Conservation (phyloP, 2,888 invertebrate genomes). For the Drosophila sordidula region DNA sequence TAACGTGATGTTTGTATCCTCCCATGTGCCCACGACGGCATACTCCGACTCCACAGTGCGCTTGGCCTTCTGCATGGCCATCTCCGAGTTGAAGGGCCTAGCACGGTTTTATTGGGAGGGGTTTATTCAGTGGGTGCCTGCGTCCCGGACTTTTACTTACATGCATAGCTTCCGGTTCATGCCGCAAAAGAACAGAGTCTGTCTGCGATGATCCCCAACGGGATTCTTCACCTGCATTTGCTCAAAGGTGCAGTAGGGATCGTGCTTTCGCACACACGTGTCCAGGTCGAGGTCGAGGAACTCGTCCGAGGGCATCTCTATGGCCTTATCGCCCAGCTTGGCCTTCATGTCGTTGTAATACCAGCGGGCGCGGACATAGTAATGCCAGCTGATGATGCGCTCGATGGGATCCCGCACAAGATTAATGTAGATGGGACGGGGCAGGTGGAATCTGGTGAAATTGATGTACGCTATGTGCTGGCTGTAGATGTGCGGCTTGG, state of each 20-base stretch:
- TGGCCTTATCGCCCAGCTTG: constrained; percentile 87
- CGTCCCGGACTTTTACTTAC: constrained; percentile 86
- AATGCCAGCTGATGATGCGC: constrained; percentile 96
- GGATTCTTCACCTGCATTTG: constrained; percentile 92
- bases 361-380: constrained; percentile 95
- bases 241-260: constrained; percentile 92
- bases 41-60: constrained; percentile 93
- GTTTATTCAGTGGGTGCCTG: background rate
- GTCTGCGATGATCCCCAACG: constrained; percentile 93
- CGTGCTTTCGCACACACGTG: constrained; percentile 92
- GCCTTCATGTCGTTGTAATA: constrained; percentile 88
- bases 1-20: constrained; percentile 93
- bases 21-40: constrained; percentile 94
- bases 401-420: constrained; percentile 95
- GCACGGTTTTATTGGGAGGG: constrained; percentile 45
- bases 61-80: constrained; percentile 93
- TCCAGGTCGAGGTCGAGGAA: constrained; percentile 96
- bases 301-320: constrained; percentile 73
- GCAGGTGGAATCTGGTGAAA: constrained; percentile 91
- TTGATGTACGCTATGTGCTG: constrained; percentile 96
- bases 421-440: constrained; percentile 95
- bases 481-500: constrained; percentile 93
- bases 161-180: constrained; percentile 92
- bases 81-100: constrained; percentile 93
- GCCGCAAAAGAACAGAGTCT: constrained; percentile 95